phyloP scores from a whole-genome alignment of 2,797 vertebrate species.

The Phrynocephalus vlangalii region DNA sequence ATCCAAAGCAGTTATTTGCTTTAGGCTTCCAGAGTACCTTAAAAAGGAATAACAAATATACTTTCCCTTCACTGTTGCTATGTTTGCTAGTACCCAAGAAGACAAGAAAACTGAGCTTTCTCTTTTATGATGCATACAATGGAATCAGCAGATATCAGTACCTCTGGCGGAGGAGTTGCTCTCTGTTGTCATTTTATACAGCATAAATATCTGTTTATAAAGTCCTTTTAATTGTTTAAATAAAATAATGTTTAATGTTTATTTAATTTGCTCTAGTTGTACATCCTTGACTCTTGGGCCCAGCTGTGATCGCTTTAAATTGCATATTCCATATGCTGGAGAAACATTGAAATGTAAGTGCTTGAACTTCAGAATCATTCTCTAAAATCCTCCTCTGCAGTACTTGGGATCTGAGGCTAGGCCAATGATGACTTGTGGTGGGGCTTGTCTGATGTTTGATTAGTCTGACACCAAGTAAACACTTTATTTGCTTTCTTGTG shows the following conservation, averaged over 20 bases:
- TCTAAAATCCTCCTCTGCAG: background rate
- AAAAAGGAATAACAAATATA: background rate
- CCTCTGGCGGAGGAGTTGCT: conserved; percentile 8
- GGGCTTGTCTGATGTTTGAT: background rate
- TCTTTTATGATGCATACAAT: conserved; percentile 13
- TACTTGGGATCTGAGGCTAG: background rate
- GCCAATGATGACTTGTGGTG: background rate
- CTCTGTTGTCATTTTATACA: conserved; percentile 33
- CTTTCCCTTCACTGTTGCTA: background rate
- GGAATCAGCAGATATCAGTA: background rate
- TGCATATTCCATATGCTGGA: conserved; percentile 98
- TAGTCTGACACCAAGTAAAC: background rate
- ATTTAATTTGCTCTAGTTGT: conserved; percentile 81
- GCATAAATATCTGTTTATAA: conserved; percentile 27
- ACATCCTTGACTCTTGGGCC: conserved; percentile 93
- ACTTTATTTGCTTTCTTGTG: background rate
- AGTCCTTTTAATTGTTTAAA: conserved; percentile 33
- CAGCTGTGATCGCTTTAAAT: conserved; percentile 97
- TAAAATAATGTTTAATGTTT: too few species aligned
- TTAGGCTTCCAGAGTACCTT: background rate
- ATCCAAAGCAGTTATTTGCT: background rate
- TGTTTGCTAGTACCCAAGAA: background rate
- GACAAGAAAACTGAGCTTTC: conserved; percentile 12
- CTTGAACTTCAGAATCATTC: background rate
- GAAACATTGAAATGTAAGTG: conserved; percentile 98